Evolutionary conservation across 2,797 vertebrate species (phyloP).

Genomic region (Moxostoma hubbsi): DNA sequence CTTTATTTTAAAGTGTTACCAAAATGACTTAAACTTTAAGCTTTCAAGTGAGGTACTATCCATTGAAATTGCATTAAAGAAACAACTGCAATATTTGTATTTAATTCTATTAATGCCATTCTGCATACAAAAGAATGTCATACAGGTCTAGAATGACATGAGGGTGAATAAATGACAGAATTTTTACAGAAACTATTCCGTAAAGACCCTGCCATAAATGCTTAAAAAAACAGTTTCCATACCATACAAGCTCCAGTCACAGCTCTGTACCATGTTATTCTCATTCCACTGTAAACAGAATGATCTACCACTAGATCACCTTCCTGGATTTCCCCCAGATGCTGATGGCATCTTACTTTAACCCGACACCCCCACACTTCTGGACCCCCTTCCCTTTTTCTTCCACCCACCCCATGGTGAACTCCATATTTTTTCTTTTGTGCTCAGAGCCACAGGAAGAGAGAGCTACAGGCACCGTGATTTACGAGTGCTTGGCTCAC

Average conservation of each 20-base stretch:
- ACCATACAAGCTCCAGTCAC: constrained; percentile 1
- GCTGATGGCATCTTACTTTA: constrained; percentile 54
- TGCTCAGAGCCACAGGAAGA: constrained; percentile 66
- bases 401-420: constrained; percentile 25
- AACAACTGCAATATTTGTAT: too few relatives aligned
- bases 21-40: too few relatives aligned
- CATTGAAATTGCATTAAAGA: too few relatives aligned
- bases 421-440: constrained; percentile 61
- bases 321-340: constrained; percentile 60
- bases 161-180: too few relatives aligned
- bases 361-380: constrained; percentile 47
- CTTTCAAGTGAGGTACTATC: too few relatives aligned
- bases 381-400: constrained; percentile 1
- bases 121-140: too few relatives aligned
- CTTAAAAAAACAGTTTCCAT: background rate
- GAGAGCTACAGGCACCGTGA: constrained; percentile 61
- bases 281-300: constrained; percentile 42
- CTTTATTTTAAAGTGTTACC: too few relatives aligned
- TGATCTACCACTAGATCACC: constrained; percentile 56
- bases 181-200: too few relatives aligned
- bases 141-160: too few relatives aligned
- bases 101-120: too few relatives aligned
- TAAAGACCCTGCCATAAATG: background rate
- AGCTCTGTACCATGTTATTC: constrained; percentile 17
- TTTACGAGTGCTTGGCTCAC: constrained; percentile 70